A percentile compares a stretch with the other conserved stretches of the same genome.
Evolutionary conservation across 1,140 invertebrate genomes (phyloP).

Genomic region (Antheraea pernyi): DNA sequence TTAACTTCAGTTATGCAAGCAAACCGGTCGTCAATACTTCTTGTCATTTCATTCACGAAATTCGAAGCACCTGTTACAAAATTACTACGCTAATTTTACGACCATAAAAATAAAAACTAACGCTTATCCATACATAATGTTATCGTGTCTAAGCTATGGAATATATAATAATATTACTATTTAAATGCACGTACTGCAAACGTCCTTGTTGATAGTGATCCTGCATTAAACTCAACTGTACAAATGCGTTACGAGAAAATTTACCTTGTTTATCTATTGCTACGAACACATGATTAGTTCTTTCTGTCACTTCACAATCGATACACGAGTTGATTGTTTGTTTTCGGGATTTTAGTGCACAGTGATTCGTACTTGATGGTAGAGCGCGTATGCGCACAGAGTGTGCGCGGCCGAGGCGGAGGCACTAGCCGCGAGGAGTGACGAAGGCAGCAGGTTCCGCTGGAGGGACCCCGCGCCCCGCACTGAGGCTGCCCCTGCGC

Average conservation of each 20-base stretch:
- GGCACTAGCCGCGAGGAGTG: constrained; percentile 51
- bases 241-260: constrained; percentile 24
- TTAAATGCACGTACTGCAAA: constrained; percentile 26
- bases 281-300: constrained; percentile 42
- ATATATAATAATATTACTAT: constrained; percentile 19
- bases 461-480: constrained; percentile 24
- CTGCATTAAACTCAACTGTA: constrained; percentile 21
- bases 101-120: neutral
- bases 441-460: constrained; percentile 64
- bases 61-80: constrained; percentile 41
- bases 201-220: constrained; percentile 44
- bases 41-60: constrained; percentile 52
- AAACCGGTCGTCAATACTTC: constrained; percentile 29
- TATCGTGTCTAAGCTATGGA: neutral
- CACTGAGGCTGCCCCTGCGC: constrained; percentile 60
- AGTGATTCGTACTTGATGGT: constrained; percentile 24
- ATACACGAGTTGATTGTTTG: constrained; percentile 38
- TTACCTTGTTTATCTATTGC: constrained; percentile 44
- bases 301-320: constrained; percentile 51
- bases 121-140: neutral
- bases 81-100: constrained; percentile 21
- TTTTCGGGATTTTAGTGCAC: constrained; percentile 27
- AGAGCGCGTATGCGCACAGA: constrained; percentile 34
- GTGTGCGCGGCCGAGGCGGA: constrained; percentile 60
- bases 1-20: constrained; percentile 49